A percentile compares a stretch with the other conserved stretches of the same genome.
Evolutionary conservation across 2,113 vertebrate genomes (phyloP).

Genomic region (Okapia johnstoni): DNA sequence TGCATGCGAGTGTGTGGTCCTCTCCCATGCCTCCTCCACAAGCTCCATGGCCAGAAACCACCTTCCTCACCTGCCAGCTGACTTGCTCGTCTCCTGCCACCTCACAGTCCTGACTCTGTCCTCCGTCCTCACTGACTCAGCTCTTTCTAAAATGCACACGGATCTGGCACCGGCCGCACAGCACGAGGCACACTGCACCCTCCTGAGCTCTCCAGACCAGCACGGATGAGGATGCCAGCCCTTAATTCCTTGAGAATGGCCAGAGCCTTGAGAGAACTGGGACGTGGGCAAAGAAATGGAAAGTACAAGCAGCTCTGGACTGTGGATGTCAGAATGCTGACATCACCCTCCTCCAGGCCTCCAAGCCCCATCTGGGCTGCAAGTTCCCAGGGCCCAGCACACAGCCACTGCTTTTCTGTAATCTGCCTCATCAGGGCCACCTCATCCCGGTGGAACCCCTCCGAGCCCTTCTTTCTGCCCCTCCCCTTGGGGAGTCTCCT

Average conservation of each 20-base stretch:
- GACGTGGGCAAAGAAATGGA: neutral
- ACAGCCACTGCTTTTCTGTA: neutral
- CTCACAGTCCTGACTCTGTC: neutral
- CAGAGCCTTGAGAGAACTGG: neutral
- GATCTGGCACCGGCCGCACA: neutral
- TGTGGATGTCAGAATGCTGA: neutral
- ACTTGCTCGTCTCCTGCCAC: neutral
- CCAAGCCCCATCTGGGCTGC: neutral
- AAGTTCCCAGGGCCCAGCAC: too few relatives aligned
- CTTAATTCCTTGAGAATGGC: neutral
- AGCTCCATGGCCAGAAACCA: neutral
- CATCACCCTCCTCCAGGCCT: neutral
- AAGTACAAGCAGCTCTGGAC: neutral
- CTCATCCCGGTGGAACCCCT: neutral
- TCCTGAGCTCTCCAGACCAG: neutral
- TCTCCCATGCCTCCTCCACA: neutral
- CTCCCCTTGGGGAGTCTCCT: neutral
- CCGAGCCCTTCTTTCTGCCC: neutral
- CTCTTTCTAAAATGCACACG: neutral
- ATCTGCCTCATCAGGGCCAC: neutral
- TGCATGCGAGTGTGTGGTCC: rapidly evolving
- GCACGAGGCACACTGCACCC: neutral
- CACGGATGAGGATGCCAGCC: too few relatives aligned
- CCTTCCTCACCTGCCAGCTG: neutral
- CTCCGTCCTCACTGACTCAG: too few relatives aligned